A percentile compares a stretch with the other conserved stretches of the same genome.
Evolutionary conservation across 2,888 invertebrate species (phyloP).

Genomic region (Eumacrocentrus americanus): DNA sequence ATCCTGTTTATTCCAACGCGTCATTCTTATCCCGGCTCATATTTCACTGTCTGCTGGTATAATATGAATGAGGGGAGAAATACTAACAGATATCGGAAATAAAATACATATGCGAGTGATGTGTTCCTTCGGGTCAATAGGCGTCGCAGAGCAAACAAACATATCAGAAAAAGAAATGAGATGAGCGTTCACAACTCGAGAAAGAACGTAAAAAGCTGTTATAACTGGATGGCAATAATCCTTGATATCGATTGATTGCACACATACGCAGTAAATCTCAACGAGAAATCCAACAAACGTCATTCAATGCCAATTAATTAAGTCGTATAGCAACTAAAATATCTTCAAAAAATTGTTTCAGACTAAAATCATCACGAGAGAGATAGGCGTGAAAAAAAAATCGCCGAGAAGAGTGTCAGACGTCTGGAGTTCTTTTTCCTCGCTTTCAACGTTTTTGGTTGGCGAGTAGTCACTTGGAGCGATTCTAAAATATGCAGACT

Average conservation of each 20-base stretch:
- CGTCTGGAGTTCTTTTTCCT: not conserved
- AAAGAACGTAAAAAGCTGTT: too few relatives aligned
- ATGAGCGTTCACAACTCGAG: not conserved
- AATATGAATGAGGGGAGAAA: not conserved
- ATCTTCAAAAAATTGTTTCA: not conserved
- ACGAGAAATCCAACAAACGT: too few relatives aligned
- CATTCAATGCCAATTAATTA: too few relatives aligned
- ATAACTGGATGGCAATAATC: too few relatives aligned
- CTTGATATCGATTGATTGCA: too few relatives aligned
- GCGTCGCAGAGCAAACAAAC: not conserved
- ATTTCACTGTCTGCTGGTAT: not conserved
- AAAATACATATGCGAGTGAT: not conserved
- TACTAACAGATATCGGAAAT: not conserved
- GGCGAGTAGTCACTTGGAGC: not conserved
- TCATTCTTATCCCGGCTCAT: not conserved
- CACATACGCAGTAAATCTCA: too few relatives aligned
- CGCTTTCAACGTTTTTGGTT: not conserved
- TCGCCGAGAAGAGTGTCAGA: too few relatives aligned
- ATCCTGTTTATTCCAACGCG: not conserved
- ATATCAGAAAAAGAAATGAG: constrained; percentile 3
- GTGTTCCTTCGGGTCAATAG: constrained; percentile 8
- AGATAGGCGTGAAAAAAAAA: not conserved
- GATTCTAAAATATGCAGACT: not conserved
- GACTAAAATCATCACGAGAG: not conserved
- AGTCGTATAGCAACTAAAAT: not conserved